Conservation (phyloP, 2,797 vertebrate species). For the Adrianichthys oophorus region DNA sequence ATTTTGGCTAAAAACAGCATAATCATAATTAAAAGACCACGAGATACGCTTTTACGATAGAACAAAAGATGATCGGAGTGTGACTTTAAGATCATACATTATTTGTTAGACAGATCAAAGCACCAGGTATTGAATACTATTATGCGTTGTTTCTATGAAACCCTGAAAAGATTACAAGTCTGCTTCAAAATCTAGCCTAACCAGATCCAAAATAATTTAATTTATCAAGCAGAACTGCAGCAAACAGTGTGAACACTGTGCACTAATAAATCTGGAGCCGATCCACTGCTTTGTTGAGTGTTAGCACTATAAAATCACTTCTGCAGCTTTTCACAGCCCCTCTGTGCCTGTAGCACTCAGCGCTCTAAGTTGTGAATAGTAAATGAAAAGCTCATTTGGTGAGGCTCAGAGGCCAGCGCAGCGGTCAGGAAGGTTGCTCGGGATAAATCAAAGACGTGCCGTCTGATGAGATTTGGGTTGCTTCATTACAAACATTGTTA, state of each 20-base stretch:
- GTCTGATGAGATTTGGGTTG: conserved; percentile 63
- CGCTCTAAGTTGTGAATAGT: conserved; percentile 55
- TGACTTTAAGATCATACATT: conserved; percentile 37
- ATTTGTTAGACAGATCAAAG: conserved; percentile 43
- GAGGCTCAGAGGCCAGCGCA: conserved; percentile 30
- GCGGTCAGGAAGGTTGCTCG: conserved; percentile 41
- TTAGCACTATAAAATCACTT: conserved; percentile 38
- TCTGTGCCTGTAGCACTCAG: conserved; percentile 33
- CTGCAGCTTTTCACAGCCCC: conserved; percentile 48
- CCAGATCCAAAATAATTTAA: conserved; percentile 29
- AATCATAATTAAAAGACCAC: too few species aligned
- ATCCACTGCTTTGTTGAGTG: conserved; percentile 46
- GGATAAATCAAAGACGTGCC: conserved; percentile 46
- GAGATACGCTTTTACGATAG: too few species aligned
- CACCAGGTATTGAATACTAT: conserved; percentile 48
- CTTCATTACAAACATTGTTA: conserved; percentile 55
- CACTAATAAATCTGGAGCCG: conserved; percentile 48
- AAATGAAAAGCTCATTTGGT: conserved; percentile 73
- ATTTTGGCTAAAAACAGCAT: too few species aligned
- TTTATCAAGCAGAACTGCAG: conserved; percentile 20
- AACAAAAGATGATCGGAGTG: too few species aligned
- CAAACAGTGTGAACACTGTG: conserved; percentile 33
- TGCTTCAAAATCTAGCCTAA: conserved; percentile 4
- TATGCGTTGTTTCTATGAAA: conserved; percentile 37
- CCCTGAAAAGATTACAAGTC: conserved; percentile 16